Percentiles rank a stretch among this genome's conserved stretches.
phyloP scores from a whole-genome alignment of 2,113 vertebrate genomes.

The Plecotus auritus region DNA sequence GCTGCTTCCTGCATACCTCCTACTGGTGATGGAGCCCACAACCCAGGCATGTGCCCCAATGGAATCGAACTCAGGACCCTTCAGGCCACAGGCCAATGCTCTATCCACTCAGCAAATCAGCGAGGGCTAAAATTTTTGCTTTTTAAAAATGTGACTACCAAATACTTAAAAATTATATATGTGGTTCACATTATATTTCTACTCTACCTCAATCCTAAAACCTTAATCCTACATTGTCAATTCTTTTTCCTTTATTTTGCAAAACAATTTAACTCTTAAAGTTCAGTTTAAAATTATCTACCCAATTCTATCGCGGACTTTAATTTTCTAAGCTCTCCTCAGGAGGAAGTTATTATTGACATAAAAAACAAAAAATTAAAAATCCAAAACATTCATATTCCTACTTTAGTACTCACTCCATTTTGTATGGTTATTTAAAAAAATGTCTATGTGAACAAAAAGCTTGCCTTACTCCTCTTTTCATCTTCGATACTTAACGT shows the following conservation, averaged over 20 bases:
- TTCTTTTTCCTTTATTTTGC: background rate
- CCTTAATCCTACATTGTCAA: background rate
- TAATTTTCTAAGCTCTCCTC: background rate
- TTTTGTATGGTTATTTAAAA: background rate
- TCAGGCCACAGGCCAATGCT: too few relatives aligned
- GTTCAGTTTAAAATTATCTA: background rate
- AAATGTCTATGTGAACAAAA: background rate
- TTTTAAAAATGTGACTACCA: background rate
- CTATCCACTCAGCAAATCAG: too few relatives aligned
- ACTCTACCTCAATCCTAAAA: background rate
- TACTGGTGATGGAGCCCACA: too few relatives aligned
- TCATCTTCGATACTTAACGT: background rate
- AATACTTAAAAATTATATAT: background rate
- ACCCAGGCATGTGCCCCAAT: too few relatives aligned
- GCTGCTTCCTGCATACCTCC: too few relatives aligned
- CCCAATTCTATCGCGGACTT: background rate
- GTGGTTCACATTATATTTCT: background rate
- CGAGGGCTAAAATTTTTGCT: background rate
- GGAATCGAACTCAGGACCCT: too few relatives aligned
- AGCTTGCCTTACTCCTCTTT: background rate
- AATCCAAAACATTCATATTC: background rate
- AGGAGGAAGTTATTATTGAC: background rate
- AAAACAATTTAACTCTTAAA: background rate
- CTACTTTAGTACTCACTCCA: background rate
- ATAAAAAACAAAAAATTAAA: background rate